A percentile compares a stretch with the other conserved stretches of the same genome.
These are phyloP conservation scores for Athene cunicularia DNA, from an alignment of 2,113 vertebrate genomes.

Conservation along the genomic window DNA sequence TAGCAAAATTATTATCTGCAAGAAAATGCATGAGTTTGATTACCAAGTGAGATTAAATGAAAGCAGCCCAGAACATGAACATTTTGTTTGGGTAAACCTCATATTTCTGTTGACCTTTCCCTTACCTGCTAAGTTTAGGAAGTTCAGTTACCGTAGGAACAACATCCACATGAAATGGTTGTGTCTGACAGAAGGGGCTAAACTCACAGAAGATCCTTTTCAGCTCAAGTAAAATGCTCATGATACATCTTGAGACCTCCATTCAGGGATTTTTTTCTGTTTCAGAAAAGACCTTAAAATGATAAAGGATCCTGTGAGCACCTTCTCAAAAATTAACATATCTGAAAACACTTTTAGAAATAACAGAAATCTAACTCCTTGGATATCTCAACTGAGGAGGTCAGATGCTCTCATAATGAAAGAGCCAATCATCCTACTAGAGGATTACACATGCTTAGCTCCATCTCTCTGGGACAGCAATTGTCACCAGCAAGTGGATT, in stretches of 20 bases:
- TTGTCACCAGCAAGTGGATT: not conserved
- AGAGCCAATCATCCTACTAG: not conserved
- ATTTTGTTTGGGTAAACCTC: not conserved
- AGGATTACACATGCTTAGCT: not conserved
- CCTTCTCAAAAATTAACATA: not conserved
- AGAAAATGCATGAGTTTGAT: not conserved
- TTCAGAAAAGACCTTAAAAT: not conserved
- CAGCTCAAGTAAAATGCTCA: not conserved
- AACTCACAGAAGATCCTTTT: not conserved
- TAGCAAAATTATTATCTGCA: not conserved
- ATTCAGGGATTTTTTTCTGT: not conserved
- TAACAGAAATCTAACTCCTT: not conserved
- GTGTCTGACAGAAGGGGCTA: not conserved
- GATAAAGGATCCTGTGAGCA: not conserved
- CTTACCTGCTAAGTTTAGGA: not conserved
- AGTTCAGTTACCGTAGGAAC: not conserved
- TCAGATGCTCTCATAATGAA: not conserved
- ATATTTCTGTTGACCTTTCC: not conserved
- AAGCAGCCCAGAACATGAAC: not conserved
- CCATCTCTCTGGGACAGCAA: not conserved
- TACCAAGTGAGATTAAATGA: not conserved
- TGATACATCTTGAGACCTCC: not conserved
- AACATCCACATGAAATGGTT: not conserved
- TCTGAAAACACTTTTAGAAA: not conserved
- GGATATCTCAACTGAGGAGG: not conserved